Evolutionary conservation across 2,113 vertebrate genomes (phyloP), one percentile per base, ranked within the genome.

Genomic region (Calypte anna): DNA sequence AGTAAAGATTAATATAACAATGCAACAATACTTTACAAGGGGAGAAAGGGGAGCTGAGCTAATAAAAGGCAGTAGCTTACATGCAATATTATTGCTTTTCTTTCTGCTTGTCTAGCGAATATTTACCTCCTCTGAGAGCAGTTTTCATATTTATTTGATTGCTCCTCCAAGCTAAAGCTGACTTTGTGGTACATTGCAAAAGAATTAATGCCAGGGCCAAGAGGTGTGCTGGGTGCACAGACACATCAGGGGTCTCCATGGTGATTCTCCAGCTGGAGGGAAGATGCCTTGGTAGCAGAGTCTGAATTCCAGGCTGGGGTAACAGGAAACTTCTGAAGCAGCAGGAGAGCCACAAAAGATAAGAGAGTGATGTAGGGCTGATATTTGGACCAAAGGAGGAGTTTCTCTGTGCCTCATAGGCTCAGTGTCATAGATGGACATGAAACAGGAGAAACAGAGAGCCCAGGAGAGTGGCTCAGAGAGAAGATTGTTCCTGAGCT

Each of bases 91-190:
- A 96, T 85, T 95, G 97, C 94, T 93, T 96, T 92, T 38, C 70
- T 92, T 96, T 89, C 92, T 91, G 94, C 94, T 93, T 95, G 92
- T 82, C 92, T 95, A 38, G 92, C 24, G 55, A 97, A 90, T 95
- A 94, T 96, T 93, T 72, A 68, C 86, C 73, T 97, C 89, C 93
- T 86, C 93, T 64, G 62, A 90, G 94, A 91, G 86, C 72, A 86
- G 78, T 91, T 95, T 85, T 91, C 86, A 74, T 73, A 78, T 94
- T 91, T 91, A 87, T 94, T 96, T 84, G 84, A 93, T 94, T 23
- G 20, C 61, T 94, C 78, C 88, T 97, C 48, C 30, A 50, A 91
- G 66, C 95, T 67, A 51, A 58, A 88, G 68, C 78, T 93, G 73
- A 74, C 86, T 94, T 83, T 40, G 74, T 92, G 86, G 21, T 48